phyloP scores from a whole-genome alignment of 92 coral and sea anemone species.

The Porites cylindrica region DNA sequence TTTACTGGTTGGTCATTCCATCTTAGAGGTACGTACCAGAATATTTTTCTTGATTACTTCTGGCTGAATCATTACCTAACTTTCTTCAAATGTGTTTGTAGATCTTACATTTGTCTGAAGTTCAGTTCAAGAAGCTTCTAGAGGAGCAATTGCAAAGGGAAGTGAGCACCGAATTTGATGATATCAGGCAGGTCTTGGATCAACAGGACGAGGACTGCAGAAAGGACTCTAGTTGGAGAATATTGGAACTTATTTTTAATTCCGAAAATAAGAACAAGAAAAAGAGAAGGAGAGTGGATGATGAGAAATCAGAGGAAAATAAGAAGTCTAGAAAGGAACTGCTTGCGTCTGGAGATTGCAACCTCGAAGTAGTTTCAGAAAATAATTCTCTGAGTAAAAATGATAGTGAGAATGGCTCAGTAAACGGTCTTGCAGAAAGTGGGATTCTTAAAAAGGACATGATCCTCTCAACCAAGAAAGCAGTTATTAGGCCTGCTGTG shows the following conservation, averaged over 20 bases:
- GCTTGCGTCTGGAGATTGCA: background rate
- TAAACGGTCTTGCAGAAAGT: background rate
- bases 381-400: background rate
- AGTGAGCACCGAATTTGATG: constrained; percentile 42
- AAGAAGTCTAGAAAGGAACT: constrained; percentile 13
- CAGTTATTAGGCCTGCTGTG: background rate
- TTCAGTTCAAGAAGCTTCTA: constrained; percentile 34
- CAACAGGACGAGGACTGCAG: constrained; percentile 8
- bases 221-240: constrained; percentile 19
- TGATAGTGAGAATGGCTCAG: background rate
- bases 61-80: background rate
- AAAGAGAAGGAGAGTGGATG: background rate
- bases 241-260: constrained; percentile 40
- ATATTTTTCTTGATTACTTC: background rate
- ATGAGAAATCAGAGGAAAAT: background rate
- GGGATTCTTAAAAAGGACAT: background rate
- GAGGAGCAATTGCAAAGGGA: constrained; percentile 12
- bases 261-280: constrained; percentile 3
- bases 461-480: background rate
- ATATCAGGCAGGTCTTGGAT: constrained; percentile 29
- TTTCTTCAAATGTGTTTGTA: constrained; percentile 9
- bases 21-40: background rate
- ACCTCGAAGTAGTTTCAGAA: background rate
- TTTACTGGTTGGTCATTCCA: background rate
- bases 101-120: constrained; percentile 39